phyloP scores from a whole-genome alignment of 2,113 vertebrate genomes.

The Cyphomyrus plagiostoma region DNA sequence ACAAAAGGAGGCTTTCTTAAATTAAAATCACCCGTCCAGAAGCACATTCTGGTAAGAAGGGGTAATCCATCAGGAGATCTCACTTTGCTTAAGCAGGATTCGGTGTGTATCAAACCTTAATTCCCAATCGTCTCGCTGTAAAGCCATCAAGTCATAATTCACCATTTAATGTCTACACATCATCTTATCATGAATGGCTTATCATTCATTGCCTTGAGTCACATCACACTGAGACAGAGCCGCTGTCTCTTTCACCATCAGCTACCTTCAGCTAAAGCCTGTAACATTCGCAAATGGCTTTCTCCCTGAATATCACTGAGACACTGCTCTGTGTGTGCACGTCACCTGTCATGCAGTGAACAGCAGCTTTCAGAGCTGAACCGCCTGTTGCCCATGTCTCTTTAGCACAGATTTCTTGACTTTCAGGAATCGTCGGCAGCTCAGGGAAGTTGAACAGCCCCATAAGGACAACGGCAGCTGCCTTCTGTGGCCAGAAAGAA shows the following conservation, averaged over 20 bases:
- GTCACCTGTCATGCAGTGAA: neutral
- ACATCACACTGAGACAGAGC: neutral
- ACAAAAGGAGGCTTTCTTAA: neutral
- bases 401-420: neutral
- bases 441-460: neutral
- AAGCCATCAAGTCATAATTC: neutral
- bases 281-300: too few species aligned
- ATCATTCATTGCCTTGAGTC: neutral
- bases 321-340: neutral
- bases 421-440: neutral
- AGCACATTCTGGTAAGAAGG: neutral
- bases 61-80: neutral
- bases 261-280: neutral
- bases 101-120: neutral
- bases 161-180: neutral
- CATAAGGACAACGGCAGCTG: neutral
- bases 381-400: neutral
- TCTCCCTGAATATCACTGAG: neutral
- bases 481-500: neutral
- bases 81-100: neutral
- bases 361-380: neutral
- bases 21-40: neutral
- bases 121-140: neutral
- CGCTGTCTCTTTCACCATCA: neutral
- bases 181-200: too few species aligned